Base-by-base conservation (phyloP, 2,888 invertebrate species). In the Pollenia griseotomentosa region DNA sequence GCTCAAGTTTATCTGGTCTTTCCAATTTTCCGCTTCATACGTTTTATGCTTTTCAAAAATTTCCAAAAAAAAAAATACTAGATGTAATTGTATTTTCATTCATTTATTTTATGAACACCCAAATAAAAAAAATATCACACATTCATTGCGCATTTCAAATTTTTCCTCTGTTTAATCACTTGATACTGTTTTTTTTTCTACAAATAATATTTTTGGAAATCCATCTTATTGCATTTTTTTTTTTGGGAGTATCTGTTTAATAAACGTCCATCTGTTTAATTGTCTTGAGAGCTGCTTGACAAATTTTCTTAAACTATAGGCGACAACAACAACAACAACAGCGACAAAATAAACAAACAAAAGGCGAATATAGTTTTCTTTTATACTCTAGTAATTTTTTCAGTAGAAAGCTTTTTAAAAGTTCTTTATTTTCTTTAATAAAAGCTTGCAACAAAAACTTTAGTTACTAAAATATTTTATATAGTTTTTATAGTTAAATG, bases 1-100 rank as follows among this genome's bases (percentile, higher is more conserved):
- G 81, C 73, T 84, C 59, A 84, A 84, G 61, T 84, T 78, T 87
- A 78, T 87, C 84, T 87, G 87, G 16, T 42, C 66, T 66, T 78
- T 63, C 61, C 57, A 84, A 84, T 74, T 81, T 84, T 84, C 63
- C 84, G 77, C 81, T 84, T 78, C 77, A 84, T 74, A 81, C 77
- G 74, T 87, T 87, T 84, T 74, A 73, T 87, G 81, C 73, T 81
- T 65, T 79, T 73, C 66, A 33, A 73, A 71, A 73, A 19, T 48
- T 33, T 61, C 66, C 44, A 19, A 51, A 48, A 48, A 68, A 53
- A 71, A 66, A 79, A 65, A 51, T 14, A 51, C 57, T 23, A 23
- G n/a, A 63, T 71, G 85, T 44, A 51, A 46, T 11, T 51, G 5
- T 65, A 57, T 70, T 80, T 78, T 70, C 65, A 66, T 71, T 53